These are phyloP conservation scores for Pogonomyrmex californicus DNA, from an alignment of 1,140 invertebrate genomes.

Conservation along the genomic window DNA sequence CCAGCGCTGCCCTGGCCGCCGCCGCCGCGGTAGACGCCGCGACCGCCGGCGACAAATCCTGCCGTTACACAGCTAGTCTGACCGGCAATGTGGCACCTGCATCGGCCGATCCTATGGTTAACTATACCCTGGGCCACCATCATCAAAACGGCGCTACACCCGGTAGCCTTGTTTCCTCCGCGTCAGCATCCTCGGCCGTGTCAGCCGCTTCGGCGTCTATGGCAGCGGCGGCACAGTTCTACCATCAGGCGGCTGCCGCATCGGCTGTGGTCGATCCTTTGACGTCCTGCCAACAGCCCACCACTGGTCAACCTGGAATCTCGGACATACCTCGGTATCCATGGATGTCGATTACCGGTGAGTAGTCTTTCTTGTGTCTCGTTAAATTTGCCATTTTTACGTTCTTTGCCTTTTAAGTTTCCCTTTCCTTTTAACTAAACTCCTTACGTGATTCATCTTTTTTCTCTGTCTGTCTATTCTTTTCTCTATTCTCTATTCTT, in stretches of 20 bases:
- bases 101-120: constrained; percentile 92
- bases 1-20: constrained; percentile 88
- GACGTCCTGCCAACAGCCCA: constrained; percentile 89
- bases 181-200: constrained; percentile 87
- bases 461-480: background rate
- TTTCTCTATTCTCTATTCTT: background rate
- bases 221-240: constrained; percentile 94
- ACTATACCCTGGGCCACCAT: constrained; percentile 92
- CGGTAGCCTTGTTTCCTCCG: constrained; percentile 87
- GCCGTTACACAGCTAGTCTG: constrained; percentile 91
- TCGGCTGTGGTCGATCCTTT: constrained; percentile 90
- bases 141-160: constrained; percentile 90
- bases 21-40: constrained; percentile 89
- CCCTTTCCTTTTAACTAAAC: too few relatives aligned
- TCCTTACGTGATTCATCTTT: too few relatives aligned
- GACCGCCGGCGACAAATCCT: constrained; percentile 91
- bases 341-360: constrained; percentile 99
- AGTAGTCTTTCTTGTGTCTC: constrained; percentile 87
- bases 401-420: too few relatives aligned
- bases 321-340: constrained; percentile 97
- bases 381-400: background rate
- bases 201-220: constrained; percentile 92
- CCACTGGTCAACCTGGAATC: constrained; percentile 91
- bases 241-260: constrained; percentile 92
- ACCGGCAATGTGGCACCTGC: constrained; percentile 89